These are phyloP conservation scores for Frankliniella intonsa DNA, from an alignment of 2,888 invertebrate species.

Conservation along the genomic window DNA sequence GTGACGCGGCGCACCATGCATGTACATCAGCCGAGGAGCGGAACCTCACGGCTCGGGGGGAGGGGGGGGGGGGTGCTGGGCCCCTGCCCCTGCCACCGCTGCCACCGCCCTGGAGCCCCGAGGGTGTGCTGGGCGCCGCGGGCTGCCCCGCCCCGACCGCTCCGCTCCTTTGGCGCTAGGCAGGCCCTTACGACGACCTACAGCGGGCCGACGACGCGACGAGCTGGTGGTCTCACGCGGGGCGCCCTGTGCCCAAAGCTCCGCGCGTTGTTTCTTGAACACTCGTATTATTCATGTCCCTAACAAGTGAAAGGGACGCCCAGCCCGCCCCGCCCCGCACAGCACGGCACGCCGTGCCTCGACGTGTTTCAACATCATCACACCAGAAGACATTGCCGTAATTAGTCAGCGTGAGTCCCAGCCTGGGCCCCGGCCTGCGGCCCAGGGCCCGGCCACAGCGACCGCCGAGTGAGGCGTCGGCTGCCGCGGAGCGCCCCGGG, in stretches of 20 bases:
- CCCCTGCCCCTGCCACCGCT: too few species aligned
- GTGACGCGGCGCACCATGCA: too few species aligned
- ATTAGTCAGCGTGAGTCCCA: not conserved
- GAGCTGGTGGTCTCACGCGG: not conserved
- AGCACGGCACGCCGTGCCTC: not conserved
- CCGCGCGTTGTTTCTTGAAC: not conserved
- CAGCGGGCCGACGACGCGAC: too few species aligned
- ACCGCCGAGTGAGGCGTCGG: not conserved
- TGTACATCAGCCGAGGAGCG: too few species aligned
- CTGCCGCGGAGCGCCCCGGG: not conserved
- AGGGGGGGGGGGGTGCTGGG: too few species aligned
- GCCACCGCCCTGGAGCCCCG: too few species aligned
- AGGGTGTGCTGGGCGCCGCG: too few species aligned
- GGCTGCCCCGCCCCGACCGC: too few species aligned
- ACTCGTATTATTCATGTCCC: conserved; percentile 10
- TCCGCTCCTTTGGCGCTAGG: too few species aligned
- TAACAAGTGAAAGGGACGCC: conserved; percentile 18
- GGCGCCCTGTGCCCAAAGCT: not conserved
- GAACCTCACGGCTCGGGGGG: too few species aligned
- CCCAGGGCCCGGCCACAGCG: not conserved
- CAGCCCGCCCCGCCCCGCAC: not conserved
- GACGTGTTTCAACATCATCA: conserved; percentile 8
- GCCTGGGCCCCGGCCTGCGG: not conserved
- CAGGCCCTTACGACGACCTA: too few species aligned
- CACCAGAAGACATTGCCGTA: not conserved